Percentiles rank a stretch among this genome's conserved stretches.
These are phyloP conservation scores for Microtus richardsoni DNA, from an alignment of 2,113 vertebrate species.

Conservation along the genomic window DNA sequence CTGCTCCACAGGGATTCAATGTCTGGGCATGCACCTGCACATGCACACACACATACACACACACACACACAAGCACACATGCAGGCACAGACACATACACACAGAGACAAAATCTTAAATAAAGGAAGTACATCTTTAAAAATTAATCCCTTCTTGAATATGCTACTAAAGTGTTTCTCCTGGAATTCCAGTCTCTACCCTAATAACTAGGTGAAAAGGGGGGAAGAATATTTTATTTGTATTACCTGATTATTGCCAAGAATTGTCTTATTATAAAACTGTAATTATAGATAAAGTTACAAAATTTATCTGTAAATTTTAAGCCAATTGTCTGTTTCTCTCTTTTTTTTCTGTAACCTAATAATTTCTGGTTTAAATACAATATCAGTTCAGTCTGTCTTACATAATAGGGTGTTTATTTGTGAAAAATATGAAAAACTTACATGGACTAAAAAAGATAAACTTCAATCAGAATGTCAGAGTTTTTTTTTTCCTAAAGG, in stretches of 20 bases:
- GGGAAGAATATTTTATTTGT: background rate
- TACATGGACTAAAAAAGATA: slow-evolving; percentile 62
- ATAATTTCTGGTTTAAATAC: background rate
- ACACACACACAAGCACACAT: background rate
- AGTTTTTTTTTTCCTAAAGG: slow-evolving; percentile 61
- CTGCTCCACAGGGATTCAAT: background rate
- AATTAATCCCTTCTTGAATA: background rate
- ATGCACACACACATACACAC: background rate
- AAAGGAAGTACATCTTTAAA: too few relatives aligned
- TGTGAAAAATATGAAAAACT: slow-evolving; percentile 64
- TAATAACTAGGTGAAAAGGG: background rate
- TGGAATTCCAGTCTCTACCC: rapidly evolving
- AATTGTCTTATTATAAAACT: slow-evolving; percentile 1
- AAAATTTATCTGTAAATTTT: background rate
- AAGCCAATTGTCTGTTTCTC: background rate
- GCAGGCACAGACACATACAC: background rate
- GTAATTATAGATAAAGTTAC: background rate
- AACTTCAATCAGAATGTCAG: slow-evolving; percentile 79
- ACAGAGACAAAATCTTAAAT: background rate
- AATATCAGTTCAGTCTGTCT: background rate
- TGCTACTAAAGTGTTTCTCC: background rate
- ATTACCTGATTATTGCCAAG: background rate
- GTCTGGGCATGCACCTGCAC: background rate
- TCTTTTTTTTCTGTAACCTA: background rate
- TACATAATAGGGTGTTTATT: slow-evolving; percentile 54